These are phyloP conservation scores for Hormaphis cornu DNA, from an alignment of 1,140 invertebrate genomes.

Conservation along the genomic window DNA sequence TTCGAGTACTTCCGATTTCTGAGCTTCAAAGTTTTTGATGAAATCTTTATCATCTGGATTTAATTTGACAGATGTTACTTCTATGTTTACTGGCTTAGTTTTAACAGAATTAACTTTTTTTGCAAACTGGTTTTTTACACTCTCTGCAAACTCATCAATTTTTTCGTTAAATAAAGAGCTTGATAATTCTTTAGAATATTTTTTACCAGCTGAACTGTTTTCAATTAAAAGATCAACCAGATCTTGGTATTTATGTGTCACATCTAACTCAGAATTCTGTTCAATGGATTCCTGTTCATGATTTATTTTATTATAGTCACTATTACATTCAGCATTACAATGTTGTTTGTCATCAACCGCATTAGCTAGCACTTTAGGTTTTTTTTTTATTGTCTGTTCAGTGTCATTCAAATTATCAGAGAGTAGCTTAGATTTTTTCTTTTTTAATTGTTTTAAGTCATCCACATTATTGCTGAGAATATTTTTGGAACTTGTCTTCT, in stretches of 20 bases:
- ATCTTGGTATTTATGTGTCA: conserved; percentile 6
- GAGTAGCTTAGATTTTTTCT: too few relatives aligned
- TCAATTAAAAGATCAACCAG: conserved; percentile 10
- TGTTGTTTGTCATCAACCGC: too few relatives aligned
- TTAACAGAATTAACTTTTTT: neutral
- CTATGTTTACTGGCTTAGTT: neutral
- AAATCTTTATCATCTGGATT: conserved; percentile 8
- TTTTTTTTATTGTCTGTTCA: too few relatives aligned
- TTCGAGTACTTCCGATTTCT: neutral
- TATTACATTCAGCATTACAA: neutral
- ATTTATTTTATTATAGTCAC: neutral
- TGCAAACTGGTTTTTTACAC: neutral
- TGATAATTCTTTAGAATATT: neutral
- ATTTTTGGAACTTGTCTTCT: too few relatives aligned
- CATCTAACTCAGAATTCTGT: neutral
- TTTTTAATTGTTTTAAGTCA: too few relatives aligned
- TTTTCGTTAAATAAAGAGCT: neutral
- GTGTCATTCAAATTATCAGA: too few relatives aligned
- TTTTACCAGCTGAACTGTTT: conserved; percentile 20
- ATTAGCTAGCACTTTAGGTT: too few relatives aligned
- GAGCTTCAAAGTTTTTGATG: neutral
- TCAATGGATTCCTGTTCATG: neutral
- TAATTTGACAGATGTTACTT: neutral
- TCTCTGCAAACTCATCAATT: neutral
- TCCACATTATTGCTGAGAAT: too few relatives aligned